These are phyloP conservation scores for Rhombomys opimus DNA, from an alignment of 2,113 vertebrate species.

Conservation along the genomic window DNA sequence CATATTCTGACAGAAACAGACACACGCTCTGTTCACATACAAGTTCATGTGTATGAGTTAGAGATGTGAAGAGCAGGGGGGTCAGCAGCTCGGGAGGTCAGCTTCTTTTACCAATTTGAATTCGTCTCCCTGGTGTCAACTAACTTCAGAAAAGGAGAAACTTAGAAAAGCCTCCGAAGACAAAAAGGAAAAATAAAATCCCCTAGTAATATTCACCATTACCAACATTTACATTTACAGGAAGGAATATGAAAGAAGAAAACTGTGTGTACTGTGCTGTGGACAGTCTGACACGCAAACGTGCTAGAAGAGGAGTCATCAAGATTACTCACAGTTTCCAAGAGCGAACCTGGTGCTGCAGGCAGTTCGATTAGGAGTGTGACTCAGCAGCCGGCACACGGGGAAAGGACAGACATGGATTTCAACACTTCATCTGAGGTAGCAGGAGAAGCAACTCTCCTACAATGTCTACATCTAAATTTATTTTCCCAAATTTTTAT, in stretches of 20 bases:
- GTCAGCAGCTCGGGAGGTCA: background rate
- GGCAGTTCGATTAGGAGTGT: background rate
- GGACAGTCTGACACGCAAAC: background rate
- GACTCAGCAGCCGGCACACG: background rate
- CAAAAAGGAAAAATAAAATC: constrained; percentile 14
- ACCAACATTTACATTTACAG: background rate
- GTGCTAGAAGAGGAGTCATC: background rate
- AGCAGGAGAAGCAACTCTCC: background rate
- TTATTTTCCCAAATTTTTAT: background rate
- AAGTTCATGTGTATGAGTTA: background rate
- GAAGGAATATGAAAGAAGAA: background rate
- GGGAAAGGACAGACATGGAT: background rate
- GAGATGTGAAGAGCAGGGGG: background rate
- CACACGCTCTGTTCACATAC: background rate
- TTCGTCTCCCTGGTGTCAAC: background rate
- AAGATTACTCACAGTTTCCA: background rate
- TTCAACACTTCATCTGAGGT: background rate
- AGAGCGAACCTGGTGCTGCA: background rate
- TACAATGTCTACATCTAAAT: background rate
- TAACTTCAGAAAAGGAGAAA: background rate
- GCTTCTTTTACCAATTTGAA: background rate
- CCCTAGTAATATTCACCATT: background rate
- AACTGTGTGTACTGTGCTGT: background rate
- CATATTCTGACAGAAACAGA: constrained; percentile 1
- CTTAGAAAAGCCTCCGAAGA: background rate